Base-by-base conservation (phyloP, 2,113 vertebrate species). In the Ciconia maguari region DNA sequence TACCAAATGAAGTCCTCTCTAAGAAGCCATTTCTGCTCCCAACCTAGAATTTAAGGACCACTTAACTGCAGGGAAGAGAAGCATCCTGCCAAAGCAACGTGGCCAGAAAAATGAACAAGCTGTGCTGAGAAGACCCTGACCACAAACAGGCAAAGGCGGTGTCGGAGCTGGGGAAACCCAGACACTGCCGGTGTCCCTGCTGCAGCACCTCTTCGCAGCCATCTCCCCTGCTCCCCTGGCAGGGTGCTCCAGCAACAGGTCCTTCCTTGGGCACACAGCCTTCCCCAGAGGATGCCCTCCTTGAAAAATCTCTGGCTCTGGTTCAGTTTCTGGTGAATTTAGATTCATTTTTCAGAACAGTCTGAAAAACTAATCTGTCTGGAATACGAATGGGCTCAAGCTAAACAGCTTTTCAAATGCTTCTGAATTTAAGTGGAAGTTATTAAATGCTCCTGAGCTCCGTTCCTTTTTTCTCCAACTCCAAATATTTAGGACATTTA, bases 21-120 rank as follows among this genome's bases (percentile, higher is more conserved):
- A 90, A 70, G 79, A 80, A 77, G 44, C 16, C 44, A 54, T 29
- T 65, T 72, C 49, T 66, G 27, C 9, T 91, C 46, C 22, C 30
- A 77, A 4, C 3, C 21, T 46, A 83, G n/a, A 90, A 74, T 57
- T 83, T 70, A 72, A 77, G 41, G 58, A 88, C 18, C 55, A 32
- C 36, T 80, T 57, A 77, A 62, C 30, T 61, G 34, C 29, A 48
- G 32, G 54, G 21, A 60, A 64, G 55, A 49, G 24, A 74, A 79
- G 19, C 0, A 3, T 87, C 68, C 49, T 46, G 36, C 10, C 46
- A 70, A 90, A 89, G 49, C 2, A 0, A 16, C 0, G 0, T 20
- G 19, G 7, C 41, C 38, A 78, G 60, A 70, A 83, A 83, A 90
- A 81, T 24, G 58, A 68, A 24, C 0, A 1, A 89, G 30, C 13